phyloP scores from a whole-genome alignment of 2,888 invertebrate genomes.

The Bruchidius siliquastri region DNA sequence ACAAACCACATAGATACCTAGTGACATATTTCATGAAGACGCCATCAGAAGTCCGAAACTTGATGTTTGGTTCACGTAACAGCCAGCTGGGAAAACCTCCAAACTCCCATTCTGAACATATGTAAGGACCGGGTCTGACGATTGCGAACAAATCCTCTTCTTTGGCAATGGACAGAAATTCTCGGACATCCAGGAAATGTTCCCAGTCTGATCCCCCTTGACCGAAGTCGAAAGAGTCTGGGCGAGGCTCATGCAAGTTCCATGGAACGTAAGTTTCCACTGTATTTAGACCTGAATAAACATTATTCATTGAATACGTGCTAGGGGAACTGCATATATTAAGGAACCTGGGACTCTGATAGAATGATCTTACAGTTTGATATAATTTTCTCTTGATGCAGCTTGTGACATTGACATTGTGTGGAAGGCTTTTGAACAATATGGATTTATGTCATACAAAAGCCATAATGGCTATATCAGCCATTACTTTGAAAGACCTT shows the following conservation, averaged over 20 bases:
- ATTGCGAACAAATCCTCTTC: conserved; percentile 75
- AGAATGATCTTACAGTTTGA: too few relatives aligned
- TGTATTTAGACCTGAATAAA: conserved; percentile 68
- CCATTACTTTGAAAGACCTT: too few relatives aligned
- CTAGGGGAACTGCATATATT: too few relatives aligned
- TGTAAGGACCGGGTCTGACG: conserved; percentile 84
- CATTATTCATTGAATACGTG: neutral
- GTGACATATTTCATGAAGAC: conserved; percentile 36
- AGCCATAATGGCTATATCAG: too few relatives aligned
- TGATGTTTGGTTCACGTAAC: conserved; percentile 46
- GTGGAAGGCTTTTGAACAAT: too few relatives aligned
- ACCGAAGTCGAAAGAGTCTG: conserved; percentile 55
- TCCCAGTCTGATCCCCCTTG: conserved; percentile 50
- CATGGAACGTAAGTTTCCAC: conserved; percentile 84
- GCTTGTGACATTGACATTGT: too few relatives aligned
- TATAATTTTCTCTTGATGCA: too few relatives aligned
- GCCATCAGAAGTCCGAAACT: conserved; percentile 42
- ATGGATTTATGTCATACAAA: too few relatives aligned
- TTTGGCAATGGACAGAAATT: conserved; percentile 68
- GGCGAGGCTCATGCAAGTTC: conserved; percentile 79
- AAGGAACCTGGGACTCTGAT: too few relatives aligned
- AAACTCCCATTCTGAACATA: conserved; percentile 84
- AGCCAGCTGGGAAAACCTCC: conserved; percentile 44
- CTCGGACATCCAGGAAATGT: conserved; percentile 53
- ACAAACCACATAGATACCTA: conserved; percentile 31